phyloP scores from a whole-genome alignment of 2,888 invertebrate species.

The Macrophya annulata region DNA sequence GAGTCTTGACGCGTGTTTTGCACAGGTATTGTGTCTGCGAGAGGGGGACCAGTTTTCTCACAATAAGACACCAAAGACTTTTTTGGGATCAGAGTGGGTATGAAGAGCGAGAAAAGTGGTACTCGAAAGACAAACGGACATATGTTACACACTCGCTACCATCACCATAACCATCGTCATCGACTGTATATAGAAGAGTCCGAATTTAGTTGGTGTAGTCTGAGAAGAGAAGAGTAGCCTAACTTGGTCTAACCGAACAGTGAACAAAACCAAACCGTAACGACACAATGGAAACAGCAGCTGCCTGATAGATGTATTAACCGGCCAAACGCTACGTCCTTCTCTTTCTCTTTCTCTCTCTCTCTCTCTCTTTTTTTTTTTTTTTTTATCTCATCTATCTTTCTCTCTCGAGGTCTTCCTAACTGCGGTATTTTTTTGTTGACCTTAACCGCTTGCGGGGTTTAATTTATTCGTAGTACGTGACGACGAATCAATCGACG shows the following conservation, averaged over 20 bases:
- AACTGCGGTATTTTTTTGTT: conserved; percentile 13
- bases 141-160: conserved; percentile 76
- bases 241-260: conserved; percentile 20
- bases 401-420: conserved; percentile 39
- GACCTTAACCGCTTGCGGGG: background rate
- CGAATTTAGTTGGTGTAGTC: conserved; percentile 14
- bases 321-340: conserved; percentile 68
- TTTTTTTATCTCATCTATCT: conserved; percentile 41
- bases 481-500: conserved; percentile 49
- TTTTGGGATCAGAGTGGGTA: conserved; percentile 26
- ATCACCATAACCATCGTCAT: conserved; percentile 53
- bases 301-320: conserved; percentile 75
- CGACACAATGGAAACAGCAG: conserved; percentile 79
- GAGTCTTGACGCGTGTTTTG: conserved; percentile 20
- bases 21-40: background rate
- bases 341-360: conserved; percentile 23
- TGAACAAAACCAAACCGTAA: conserved; percentile 63
- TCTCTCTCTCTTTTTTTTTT: conserved; percentile 56
- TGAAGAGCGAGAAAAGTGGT: conserved; percentile 60
- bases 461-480: conserved; percentile 44
- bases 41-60: conserved; percentile 7
- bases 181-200: background rate
- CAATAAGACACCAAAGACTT: conserved; percentile 2
- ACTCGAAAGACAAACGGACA: conserved; percentile 73
- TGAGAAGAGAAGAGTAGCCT: background rate